A percentile compares a stretch with the other conserved stretches of the same genome.
These are phyloP conservation scores for Motacilla alba DNA, from an alignment of 2,113 vertebrate genomes.

Conservation along the genomic window DNA sequence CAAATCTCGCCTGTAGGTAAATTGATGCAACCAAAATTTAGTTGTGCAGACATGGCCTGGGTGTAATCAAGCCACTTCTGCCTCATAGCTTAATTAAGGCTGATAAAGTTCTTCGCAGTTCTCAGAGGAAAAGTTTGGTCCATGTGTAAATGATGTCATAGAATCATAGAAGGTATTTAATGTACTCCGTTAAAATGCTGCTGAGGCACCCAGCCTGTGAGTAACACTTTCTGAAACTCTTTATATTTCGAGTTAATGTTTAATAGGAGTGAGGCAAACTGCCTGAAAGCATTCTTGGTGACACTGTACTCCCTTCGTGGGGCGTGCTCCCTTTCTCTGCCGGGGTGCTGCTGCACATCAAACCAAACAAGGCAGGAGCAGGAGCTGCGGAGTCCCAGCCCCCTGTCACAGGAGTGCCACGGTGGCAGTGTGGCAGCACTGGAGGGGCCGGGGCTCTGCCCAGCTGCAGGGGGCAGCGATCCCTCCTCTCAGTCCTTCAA, in stretches of 20 bases:
- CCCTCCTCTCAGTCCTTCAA: not conserved
- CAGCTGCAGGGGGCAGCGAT: not conserved
- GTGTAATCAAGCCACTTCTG: not conserved
- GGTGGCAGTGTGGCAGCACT: not conserved
- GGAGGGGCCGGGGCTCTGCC: not conserved
- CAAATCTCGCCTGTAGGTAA: not conserved
- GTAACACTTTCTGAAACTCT: not conserved
- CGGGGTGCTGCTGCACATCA: fast-evolving
- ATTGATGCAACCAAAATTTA: not conserved
- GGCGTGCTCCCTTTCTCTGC: not conserved
- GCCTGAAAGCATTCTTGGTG: not conserved
- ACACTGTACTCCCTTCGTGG: not conserved
- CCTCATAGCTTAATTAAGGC: not conserved
- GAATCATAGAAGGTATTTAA: not conserved
- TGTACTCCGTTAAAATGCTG: not conserved
- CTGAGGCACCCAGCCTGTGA: not conserved
- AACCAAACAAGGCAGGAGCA: not conserved
- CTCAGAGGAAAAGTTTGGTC: not conserved
- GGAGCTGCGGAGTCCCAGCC: fast-evolving
- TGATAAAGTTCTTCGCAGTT: not conserved
- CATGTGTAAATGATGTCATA: not conserved
- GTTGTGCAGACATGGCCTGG: not conserved
- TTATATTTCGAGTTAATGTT: not conserved
- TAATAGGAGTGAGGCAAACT: not conserved
- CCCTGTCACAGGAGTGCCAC: fast-evolving